These are phyloP conservation scores for Paramuricea clavata DNA, from an alignment of 92 coral and sea anemone species.

Conservation along the genomic window DNA sequence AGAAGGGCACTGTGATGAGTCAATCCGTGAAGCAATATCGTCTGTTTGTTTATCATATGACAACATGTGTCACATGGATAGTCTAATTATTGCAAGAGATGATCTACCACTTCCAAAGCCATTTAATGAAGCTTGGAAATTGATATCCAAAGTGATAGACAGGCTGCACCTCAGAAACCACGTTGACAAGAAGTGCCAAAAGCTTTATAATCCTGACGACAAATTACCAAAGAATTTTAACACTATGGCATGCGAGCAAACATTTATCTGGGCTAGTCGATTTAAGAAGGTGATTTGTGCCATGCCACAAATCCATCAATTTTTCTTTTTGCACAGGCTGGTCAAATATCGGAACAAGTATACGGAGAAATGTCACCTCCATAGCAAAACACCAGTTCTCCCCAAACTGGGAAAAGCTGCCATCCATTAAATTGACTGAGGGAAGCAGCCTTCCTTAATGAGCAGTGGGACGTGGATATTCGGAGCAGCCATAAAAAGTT, in stretches of 20 bases:
- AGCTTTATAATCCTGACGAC: not conserved
- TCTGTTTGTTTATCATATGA: constrained; percentile 18
- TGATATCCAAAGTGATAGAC: not conserved
- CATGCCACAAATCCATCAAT: constrained; percentile 61
- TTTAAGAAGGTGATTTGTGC: constrained; percentile 53
- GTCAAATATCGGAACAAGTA: constrained; percentile 37
- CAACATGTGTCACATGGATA: constrained; percentile 9
- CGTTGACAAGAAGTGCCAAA: not conserved
- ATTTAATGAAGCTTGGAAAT: not conserved
- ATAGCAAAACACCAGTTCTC: not conserved
- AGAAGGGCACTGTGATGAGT: not conserved
- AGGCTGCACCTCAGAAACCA: constrained; percentile 4
- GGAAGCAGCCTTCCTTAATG: too few relatives aligned
- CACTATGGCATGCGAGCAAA: constrained; percentile 64
- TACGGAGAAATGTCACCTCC: not conserved
- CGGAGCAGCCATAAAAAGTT: not conserved
- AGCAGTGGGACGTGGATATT: too few relatives aligned
- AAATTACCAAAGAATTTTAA: constrained; percentile 43
- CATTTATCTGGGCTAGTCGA: constrained; percentile 61
- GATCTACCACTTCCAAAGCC: constrained; percentile 1
- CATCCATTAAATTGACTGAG: not conserved
- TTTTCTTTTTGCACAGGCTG: constrained; percentile 51
- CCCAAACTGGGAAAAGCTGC: not conserved
- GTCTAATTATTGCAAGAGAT: not conserved
- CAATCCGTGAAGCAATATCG: not conserved